Conservation (phyloP, 2,888 invertebrate species). For the Craniophora ligustri region DNA sequence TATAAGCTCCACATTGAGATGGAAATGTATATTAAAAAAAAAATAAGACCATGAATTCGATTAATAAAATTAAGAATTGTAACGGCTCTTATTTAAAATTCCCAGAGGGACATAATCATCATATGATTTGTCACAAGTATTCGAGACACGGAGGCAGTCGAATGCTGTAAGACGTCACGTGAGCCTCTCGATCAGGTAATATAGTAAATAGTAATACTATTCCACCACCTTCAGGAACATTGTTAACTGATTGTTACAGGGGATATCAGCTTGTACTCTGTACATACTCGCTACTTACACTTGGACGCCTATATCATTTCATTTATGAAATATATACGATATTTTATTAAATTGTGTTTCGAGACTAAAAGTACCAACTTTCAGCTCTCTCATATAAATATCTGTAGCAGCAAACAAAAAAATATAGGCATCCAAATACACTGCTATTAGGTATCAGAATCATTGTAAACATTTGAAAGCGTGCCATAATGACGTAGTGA, state of each 20-base stretch:
- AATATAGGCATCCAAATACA: conserved; percentile 79
- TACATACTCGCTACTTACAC: conserved; percentile 69
- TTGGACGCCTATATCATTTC: conserved; percentile 74
- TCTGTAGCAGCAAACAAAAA: conserved; percentile 9
- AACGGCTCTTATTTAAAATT: not conserved
- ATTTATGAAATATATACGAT: not conserved
- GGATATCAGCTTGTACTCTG: conserved; percentile 70
- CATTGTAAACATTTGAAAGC: conserved; percentile 89
- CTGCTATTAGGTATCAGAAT: conserved; percentile 66
- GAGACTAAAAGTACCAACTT: not conserved
- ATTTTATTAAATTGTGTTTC: not conserved
- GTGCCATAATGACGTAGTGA: conserved; percentile 83
- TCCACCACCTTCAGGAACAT: conserved; percentile 67
- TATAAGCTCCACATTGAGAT: too few relatives aligned
- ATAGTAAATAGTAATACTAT: conserved; percentile 57
- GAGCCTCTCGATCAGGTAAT: conserved; percentile 60
- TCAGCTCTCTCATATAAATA: not conserved
- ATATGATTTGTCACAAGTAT: not conserved
- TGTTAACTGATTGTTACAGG: conserved; percentile 79
- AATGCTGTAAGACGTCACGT: conserved; percentile 48
- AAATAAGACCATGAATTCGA: not conserved
- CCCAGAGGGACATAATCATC: not conserved
- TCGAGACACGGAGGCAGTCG: conserved; percentile 38
- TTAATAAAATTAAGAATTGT: not conserved
- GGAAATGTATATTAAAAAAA: too few relatives aligned